A percentile compares a stretch with the other conserved stretches of the same genome.
These are phyloP conservation scores for Hesperophylax magnus DNA, from an alignment of 1,140 invertebrate species.

Conservation along the genomic window DNA sequence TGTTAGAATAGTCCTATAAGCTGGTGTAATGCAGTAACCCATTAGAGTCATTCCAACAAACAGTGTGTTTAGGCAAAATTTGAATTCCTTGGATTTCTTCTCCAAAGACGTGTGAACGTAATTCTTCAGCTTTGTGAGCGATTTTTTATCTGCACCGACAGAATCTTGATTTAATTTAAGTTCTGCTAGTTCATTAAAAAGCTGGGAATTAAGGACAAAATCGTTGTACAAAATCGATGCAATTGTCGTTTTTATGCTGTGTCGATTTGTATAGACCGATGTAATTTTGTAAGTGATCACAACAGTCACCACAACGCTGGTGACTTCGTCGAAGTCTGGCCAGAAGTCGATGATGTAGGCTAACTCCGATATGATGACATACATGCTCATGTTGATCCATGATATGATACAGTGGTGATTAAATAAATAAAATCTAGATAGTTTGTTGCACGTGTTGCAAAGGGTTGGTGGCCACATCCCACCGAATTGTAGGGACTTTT, in stretches of 20 bases:
- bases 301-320: slow-evolving; percentile 12
- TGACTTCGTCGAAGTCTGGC: slow-evolving; percentile 35
- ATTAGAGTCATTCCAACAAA: slow-evolving; percentile 28
- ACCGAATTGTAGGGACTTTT: background rate
- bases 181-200: background rate
- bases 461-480: slow-evolving; percentile 37
- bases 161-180: background rate
- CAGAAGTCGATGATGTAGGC: slow-evolving; percentile 24
- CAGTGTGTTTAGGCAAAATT: slow-evolving; percentile 8
- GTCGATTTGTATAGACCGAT: slow-evolving; percentile 8
- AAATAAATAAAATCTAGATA: background rate
- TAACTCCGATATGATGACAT: slow-evolving; percentile 17
- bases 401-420: background rate
- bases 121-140: slow-evolving; percentile 9
- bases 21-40: slow-evolving; percentile 38
- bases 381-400: slow-evolving; percentile 35
- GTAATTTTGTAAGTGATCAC: slow-evolving; percentile 25
- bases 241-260: background rate
- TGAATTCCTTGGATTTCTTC: slow-evolving; percentile 34
- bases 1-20: slow-evolving; percentile 4
- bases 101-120: slow-evolving; percentile 9
- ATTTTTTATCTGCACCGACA: background rate
- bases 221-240: slow-evolving; percentile 4
- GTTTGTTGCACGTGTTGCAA: too few species aligned
- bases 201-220: background rate